Base-by-base conservation (phyloP, 2,888 invertebrate genomes). In the Sphaeridia pumilis region DNA sequence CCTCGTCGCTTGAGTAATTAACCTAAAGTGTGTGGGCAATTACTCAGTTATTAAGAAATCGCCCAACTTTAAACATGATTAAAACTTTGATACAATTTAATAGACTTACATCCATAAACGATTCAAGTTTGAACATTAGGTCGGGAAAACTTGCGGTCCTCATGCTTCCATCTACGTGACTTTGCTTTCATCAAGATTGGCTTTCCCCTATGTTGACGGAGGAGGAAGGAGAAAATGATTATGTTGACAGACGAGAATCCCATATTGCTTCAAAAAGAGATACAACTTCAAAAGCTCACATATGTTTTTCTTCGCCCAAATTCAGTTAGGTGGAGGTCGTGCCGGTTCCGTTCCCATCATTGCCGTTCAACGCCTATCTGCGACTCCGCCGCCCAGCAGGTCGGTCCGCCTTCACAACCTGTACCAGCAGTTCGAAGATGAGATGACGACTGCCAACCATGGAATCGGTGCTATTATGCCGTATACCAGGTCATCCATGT, bases 401-500 rank as follows among this genome's bases (percentile, higher is more conserved):
- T 38, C 52, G 4, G 14, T 20, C 12, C 46, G 52, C 1, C 46
- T 52, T 5, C 25, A 38, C 28, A 25, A 38, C 14, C 36, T 52
- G 34, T 52, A 52, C 31, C 27, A 34, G 27, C 46, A 52, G 21
- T 34, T 52, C 3, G 52, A 52, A 45, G 52, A 52, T 45, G 52
- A 52, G 5, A 22, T 52, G 34, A 22, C 41, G 7, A 14, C 42
- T 22, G 20, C 17, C 25, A 31, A 28, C 24, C 49, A 49, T 12
- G 42, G 49, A 21, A n/a, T 49, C 14, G 49, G 42, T 10, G 44
- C 35, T 17, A 7, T 5, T 17, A n/a, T 45, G n/a, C 24, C 27
- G 7, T 35, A 43, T 31, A 34, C 24, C 24, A 21, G 38, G 5
- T 38, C 46, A 25, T 44, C 44, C 12, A 35, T 45, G 2, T 45